Base-by-base conservation (phyloP, 2,113 vertebrate genomes). In the Eurypyga helias region DNA sequence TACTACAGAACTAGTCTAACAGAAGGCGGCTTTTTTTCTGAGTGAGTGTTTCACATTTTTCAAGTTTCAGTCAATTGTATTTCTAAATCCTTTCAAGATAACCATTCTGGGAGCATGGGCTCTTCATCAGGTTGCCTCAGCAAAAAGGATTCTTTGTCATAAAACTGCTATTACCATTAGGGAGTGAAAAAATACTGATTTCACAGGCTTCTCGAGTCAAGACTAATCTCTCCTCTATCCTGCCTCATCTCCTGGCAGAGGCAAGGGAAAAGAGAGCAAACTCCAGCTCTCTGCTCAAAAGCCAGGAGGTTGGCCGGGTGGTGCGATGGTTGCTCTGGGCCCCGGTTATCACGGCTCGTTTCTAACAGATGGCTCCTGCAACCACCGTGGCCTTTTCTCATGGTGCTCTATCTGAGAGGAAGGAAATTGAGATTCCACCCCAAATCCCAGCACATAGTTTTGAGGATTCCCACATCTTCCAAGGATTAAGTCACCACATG, bases 351-450 rank as follows among this genome's bases (percentile, higher is more conserved):
- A 55, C 4, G 5, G 38, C 64, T 61, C 5, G 18, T 61, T 90
- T 70, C 69, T 85, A 49, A 34, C 87, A 96, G 84, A 86, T 58
- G 93, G 84, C 66, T 91, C 84, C 81, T 17, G 85, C 92, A 83
- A 60, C 24, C 66, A 83, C 7, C 77, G 17, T 5, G 3, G 93
- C 89, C 94, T 85, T 33, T 89, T 78, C 89, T 94, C 83, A 87
- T 85, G 89, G 83, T 28, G 81, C 87, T 94, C 83, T 41, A 75
- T 89, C 91, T 24, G 48, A 82, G 81, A 95, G 96, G 89, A 96
- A 96, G 94, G 94, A 96, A 96, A 96, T 91, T 76, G 96, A 95
- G 96, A 96, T 96, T 95, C 96, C 96, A 95, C 48, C 83, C 93
- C 94, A 96, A 97, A 96, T 84, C 88, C 90, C 88, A 87, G 95